phyloP scores from a whole-genome alignment of 2,888 invertebrate species.

The Merodon equestris region DNA sequence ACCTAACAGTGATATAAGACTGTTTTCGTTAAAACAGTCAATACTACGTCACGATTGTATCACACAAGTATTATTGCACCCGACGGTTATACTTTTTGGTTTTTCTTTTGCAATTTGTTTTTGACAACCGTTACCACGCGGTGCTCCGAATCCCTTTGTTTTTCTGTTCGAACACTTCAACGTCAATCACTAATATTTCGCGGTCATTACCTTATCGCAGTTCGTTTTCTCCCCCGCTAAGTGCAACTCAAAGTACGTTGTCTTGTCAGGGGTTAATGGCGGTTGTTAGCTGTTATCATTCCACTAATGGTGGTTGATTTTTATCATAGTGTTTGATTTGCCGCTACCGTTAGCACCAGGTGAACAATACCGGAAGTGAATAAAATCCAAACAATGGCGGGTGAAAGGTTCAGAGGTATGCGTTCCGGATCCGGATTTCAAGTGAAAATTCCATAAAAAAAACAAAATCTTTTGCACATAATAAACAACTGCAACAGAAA shows the following conservation, averaged over 20 bases:
- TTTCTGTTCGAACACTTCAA: background rate
- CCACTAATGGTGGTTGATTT: conserved; percentile 33
- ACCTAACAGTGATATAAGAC: conserved; percentile 35
- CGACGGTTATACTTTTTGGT: too few relatives aligned
- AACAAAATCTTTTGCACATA: conserved; percentile 40
- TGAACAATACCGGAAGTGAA: conserved; percentile 27
- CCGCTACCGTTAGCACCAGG: conserved; percentile 10
- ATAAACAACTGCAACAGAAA: conserved; percentile 12
- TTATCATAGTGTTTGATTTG: conserved; percentile 57
- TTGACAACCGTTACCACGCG: too few relatives aligned
- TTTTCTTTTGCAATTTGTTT: too few relatives aligned
- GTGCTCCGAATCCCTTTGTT: too few relatives aligned
- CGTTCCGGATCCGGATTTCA: conserved; percentile 38
- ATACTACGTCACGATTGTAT: conserved; percentile 8
- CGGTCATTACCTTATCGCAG: conserved; percentile 20
- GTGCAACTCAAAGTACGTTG: conserved; percentile 14
- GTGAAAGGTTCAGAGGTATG: conserved; percentile 17
- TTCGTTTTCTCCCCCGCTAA: background rate
- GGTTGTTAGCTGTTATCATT: conserved; percentile 47
- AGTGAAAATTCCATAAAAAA: conserved; percentile 35
- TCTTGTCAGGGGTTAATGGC: conserved; percentile 14
- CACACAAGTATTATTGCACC: background rate
- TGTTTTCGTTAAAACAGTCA: background rate
- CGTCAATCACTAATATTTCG: conserved; percentile 21
- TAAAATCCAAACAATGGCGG: conserved; percentile 20